Evolutionary conservation across 2,113 vertebrate genomes (phyloP).

Genomic region (Phrynocephalus versicolor): DNA sequence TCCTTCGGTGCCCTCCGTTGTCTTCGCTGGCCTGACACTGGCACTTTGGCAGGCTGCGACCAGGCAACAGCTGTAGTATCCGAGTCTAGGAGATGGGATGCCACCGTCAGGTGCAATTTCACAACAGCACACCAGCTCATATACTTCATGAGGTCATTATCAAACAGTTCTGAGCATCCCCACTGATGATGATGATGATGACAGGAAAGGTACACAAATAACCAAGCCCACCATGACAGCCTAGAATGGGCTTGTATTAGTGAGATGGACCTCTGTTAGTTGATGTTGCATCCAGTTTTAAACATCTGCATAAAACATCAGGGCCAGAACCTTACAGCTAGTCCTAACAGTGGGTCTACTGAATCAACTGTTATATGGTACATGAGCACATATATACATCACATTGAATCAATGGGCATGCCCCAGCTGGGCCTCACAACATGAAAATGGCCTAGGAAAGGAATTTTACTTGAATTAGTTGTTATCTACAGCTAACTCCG

Average conservation of each 20-base stretch:
- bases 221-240: background rate
- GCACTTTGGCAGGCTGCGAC: conserved; percentile 75
- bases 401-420: background rate
- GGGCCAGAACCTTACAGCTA: too few species aligned
- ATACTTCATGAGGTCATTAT: too few species aligned
- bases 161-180: background rate
- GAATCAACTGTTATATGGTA: background rate
- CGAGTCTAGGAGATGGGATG: conserved; percentile 75
- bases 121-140: background rate
- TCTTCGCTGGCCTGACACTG: conserved; percentile 65
- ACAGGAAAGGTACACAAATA: background rate
- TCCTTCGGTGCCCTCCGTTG: conserved; percentile 49
- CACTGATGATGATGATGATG: background rate
- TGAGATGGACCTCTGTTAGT: background rate
- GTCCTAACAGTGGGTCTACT: background rate
- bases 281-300: too few species aligned
- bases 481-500: background rate
- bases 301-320: too few species aligned
- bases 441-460: background rate
- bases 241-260: background rate
- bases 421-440: too few species aligned
- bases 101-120: fast-evolving
- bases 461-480: background rate
- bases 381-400: background rate
- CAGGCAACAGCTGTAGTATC: conserved; percentile 85